Evolutionary conservation across 64 coral and sea anemone species (phyloP).

Genomic region (Acropora yongei): DNA sequence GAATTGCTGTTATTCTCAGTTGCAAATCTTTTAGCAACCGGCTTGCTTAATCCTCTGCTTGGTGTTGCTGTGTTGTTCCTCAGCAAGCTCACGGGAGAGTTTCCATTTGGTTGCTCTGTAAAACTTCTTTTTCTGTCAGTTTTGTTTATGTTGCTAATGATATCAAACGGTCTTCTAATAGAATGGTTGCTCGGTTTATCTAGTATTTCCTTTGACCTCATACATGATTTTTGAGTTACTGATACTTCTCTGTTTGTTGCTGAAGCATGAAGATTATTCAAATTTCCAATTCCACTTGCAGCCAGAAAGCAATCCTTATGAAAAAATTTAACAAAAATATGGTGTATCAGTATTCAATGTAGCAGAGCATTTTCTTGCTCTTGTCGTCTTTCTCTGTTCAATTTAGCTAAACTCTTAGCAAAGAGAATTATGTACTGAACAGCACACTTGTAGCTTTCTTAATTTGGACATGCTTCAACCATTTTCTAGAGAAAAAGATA

Average conservation of each 20-base stretch:
- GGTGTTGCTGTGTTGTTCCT: neutral
- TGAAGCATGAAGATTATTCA: neutral
- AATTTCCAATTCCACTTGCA: constrained; percentile 20
- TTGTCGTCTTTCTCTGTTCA: too few relatives aligned
- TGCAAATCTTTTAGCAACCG: constrained; percentile 51
- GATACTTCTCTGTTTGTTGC: neutral
- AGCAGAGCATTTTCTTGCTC: too few relatives aligned
- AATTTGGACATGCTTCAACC: too few relatives aligned
- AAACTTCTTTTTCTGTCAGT: neutral
- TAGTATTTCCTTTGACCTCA: constrained; percentile 5
- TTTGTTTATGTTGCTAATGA: neutral
- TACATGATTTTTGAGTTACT: neutral
- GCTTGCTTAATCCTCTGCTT: neutral
- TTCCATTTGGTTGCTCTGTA: neutral
- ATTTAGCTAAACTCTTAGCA: too few relatives aligned
- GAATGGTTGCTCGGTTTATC: neutral
- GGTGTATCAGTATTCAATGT: too few relatives aligned
- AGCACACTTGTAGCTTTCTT: too few relatives aligned
- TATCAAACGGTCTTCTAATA: constrained; percentile 1
- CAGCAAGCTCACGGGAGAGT: neutral
- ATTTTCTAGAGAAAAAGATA: too few relatives aligned
- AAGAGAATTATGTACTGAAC: too few relatives aligned
- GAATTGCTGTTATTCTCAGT: neutral
- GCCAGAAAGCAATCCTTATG: constrained; percentile 59
- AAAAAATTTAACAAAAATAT: neutral